Evolutionary conservation across 2,113 vertebrate genomes (phyloP).

Genomic region (Erpornis zantholeuca): DNA sequence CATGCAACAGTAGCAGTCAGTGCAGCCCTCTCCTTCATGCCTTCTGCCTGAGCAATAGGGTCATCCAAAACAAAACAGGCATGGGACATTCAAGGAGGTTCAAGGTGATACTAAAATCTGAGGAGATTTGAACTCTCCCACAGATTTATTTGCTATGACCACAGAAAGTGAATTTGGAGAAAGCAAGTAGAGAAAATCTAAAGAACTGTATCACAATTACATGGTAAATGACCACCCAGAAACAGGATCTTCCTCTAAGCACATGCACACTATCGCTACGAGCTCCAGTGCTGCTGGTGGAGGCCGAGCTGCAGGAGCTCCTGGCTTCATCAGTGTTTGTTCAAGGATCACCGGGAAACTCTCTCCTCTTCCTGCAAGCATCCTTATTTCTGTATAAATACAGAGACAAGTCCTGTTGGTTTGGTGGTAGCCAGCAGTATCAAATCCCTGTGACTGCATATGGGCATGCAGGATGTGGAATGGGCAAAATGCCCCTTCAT

Average conservation of each 20-base stretch:
- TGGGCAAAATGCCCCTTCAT: background rate
- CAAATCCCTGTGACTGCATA: background rate
- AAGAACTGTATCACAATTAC: background rate
- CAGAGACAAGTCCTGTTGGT: background rate
- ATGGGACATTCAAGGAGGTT: background rate
- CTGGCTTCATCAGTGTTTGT: slow-evolving; percentile 13
- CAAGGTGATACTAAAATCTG: background rate
- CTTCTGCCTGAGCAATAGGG: background rate
- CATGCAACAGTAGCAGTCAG: background rate
- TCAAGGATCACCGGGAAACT: background rate
- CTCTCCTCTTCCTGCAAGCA: background rate
- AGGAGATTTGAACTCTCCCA: background rate
- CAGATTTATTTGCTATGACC: background rate
- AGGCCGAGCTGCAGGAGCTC: background rate
- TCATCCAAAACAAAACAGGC: background rate
- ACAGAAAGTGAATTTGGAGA: background rate
- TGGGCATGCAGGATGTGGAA: background rate
- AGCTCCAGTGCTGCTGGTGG: background rate
- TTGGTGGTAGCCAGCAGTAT: background rate
- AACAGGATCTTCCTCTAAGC: background rate
- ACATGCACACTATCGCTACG: fast-evolving
- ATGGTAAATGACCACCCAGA: background rate
- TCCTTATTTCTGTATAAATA: background rate
- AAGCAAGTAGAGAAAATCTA: background rate
- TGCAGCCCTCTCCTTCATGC: background rate